Evolutionary conservation across 2,797 vertebrate species (phyloP), one percentile per base, ranked within the genome.

Genomic region (Tympanoctomys barrerae): DNA sequence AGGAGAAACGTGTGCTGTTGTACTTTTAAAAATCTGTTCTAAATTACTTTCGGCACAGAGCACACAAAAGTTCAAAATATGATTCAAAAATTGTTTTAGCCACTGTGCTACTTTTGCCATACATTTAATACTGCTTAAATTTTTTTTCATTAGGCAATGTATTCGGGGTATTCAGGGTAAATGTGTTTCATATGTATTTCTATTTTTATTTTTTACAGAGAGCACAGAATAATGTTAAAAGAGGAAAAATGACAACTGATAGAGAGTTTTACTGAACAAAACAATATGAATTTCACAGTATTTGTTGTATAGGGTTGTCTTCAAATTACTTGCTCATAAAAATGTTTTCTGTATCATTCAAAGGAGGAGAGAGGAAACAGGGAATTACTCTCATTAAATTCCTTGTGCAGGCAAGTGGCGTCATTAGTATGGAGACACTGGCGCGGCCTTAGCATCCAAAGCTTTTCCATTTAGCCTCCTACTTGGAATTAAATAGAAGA

Each of bases 111-210:
- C 16, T 21, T 87, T 91, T 89, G 9, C 21, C 36, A 66, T 92
- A 49, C n/a, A 36, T 85, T 87, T 80, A 70, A 75, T 24, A 18
- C 8, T 49, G 33, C 49, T 80, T 94, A 10, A 2, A 61, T 36
- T 24, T 68, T 49, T 83, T 81, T 82, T 75, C 68, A 57, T 80
- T 87, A 52, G 42, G 13, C 6, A 78, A 26, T 46, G 79, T 54
- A 79, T 82, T 93, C 62, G 94, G 86, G 61, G 79, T 54, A 79
- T 82, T 93, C 62, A 94, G 86, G 61, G 10, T 87, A 54, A 84
- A 87, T 73, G 81, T 94, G 22, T 79, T 94, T 90, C 21, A 79
- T 81, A n/a, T 10, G 16, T 9, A 66, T 18, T 84, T 52, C 5
- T 57, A 57, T 57, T 57, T 57, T 57, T 57, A 57, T 57, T 57